Percentiles rank a stretch among this genome's conserved stretches.
These are phyloP conservation scores for Cynoglossus semilaevis DNA, from an alignment of 2,113 vertebrate genomes.

Conservation along the genomic window DNA sequence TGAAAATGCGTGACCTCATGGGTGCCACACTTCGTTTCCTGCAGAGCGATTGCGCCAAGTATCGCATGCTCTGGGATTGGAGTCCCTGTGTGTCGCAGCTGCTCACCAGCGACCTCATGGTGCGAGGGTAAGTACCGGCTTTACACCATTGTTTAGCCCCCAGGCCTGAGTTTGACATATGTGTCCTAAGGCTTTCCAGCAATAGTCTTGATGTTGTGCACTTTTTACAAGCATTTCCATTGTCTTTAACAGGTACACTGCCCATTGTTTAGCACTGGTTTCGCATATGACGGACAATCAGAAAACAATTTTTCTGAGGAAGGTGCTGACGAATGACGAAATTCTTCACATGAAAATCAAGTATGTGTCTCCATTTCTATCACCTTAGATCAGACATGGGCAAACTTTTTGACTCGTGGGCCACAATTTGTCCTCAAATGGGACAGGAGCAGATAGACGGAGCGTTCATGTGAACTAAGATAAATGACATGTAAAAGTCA, in stretches of 20 bases:
- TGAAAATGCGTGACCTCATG: constrained; percentile 97
- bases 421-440: too few species aligned
- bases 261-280: constrained; percentile 90
- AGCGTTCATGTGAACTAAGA: too few species aligned
- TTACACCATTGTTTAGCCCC: neutral
- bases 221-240: neutral
- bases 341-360: constrained; percentile 90
- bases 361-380: constrained; percentile 70
- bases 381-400: too few species aligned
- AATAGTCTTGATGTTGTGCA: neutral
- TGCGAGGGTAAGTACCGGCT: constrained; percentile 83
- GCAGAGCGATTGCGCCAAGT: constrained; percentile 83
- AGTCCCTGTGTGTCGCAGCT: constrained; percentile 94
- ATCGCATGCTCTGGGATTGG: constrained; percentile 93
- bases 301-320: constrained; percentile 89
- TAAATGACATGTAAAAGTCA: too few species aligned
- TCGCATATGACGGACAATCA: constrained; percentile 95
- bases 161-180: too few species aligned
- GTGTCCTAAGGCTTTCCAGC: neutral
- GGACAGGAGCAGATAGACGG: too few species aligned
- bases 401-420: too few species aligned
- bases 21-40: constrained; percentile 90
- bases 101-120: constrained; percentile 90
- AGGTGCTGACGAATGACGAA: constrained; percentile 88
- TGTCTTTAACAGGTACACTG: constrained; percentile 83